A percentile compares a stretch with the other conserved stretches of the same genome.
phyloP scores from a whole-genome alignment of 2,113 vertebrate genomes.

The Mobula hypostoma region DNA sequence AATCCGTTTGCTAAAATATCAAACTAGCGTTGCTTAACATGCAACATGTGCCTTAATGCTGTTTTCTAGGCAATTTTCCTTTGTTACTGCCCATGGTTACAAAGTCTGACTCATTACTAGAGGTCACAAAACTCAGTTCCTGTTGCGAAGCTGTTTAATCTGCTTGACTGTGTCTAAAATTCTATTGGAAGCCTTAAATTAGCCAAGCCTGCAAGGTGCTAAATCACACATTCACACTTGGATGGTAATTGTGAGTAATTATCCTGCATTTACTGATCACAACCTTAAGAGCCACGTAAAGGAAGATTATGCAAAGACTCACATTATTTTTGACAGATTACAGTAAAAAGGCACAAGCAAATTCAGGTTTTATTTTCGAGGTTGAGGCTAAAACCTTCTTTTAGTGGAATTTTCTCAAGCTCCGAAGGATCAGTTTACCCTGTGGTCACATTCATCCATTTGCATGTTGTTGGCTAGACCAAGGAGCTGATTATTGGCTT shows the following conservation, averaged over 20 bases:
- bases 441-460: no score
- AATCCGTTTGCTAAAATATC: not conserved
- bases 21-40: not conserved
- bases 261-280: not conserved
- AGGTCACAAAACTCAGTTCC: not conserved
- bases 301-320: not conserved
- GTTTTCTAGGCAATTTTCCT: not conserved
- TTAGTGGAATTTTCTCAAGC: not conserved
- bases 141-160: not conserved
- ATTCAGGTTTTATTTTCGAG: not conserved
- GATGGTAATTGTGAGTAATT: slow-evolving; percentile 10
- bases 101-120: not conserved
- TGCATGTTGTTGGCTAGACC: no score
- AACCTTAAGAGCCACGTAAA: not conserved
- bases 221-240: slow-evolving; percentile 20
- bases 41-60: not conserved
- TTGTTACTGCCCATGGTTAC: not conserved
- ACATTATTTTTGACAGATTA: not conserved
- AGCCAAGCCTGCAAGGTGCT: not conserved
- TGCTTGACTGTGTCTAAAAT: not conserved
- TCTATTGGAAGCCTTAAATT: not conserved
- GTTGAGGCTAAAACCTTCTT: not conserved
- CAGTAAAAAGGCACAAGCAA: not conserved
- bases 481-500: no score
- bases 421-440: not conserved